Evolutionary conservation across 30 jellyfish, hydroid and myxozoan genomes (phyloP).

Genomic region (Clytia hemisphaerica): DNA sequence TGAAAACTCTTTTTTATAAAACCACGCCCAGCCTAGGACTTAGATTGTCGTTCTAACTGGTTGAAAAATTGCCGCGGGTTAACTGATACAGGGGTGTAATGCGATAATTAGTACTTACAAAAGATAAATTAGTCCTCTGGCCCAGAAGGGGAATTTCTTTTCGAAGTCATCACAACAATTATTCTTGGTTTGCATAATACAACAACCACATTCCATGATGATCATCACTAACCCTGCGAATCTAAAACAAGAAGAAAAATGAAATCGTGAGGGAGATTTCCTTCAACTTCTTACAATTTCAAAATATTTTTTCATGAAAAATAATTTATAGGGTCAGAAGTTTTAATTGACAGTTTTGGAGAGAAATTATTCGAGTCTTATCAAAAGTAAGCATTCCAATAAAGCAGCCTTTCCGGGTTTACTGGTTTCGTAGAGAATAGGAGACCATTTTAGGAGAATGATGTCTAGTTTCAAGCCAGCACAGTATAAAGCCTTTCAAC

Average conservation of each 20-base stretch:
- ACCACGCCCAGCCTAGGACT: background rate
- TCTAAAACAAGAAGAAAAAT: slow-evolving; percentile 26
- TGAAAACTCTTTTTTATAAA: too few species aligned
- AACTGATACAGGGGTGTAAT: background rate
- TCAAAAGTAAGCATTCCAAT: too few species aligned
- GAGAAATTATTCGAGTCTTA: too few species aligned
- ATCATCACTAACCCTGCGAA: slow-evolving; percentile 56
- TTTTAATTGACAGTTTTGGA: too few species aligned
- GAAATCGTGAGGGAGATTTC: background rate
- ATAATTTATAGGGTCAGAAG: too few species aligned
- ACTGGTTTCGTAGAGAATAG: too few species aligned
- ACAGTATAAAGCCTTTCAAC: too few species aligned
- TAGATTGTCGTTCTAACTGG: slow-evolving; percentile 4
- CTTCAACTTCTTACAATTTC: background rate
- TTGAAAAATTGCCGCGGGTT: background rate
- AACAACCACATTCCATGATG: slow-evolving; percentile 68
- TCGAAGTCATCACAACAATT: slow-evolving; percentile 50
- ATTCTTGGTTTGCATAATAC: slow-evolving; percentile 36
- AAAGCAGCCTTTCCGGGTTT: too few species aligned
- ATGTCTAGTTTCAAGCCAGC: too few species aligned
- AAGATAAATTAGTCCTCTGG: slow-evolving; percentile 55
- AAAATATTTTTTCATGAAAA: background rate
- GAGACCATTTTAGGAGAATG: too few species aligned
- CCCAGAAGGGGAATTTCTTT: slow-evolving; percentile 65
- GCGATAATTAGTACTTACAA: slow-evolving; percentile 29